Percentiles rank a stretch among this genome's conserved stretches.
phyloP scores from a whole-genome alignment of 2,113 vertebrate genomes.

The Felis catus region F.catus_Fca126_mat1.0 CM031419.1:211343001-211343500 shows the following conservation, averaged over 20 bases:
- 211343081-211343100: accelerated
- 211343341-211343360: background rate
- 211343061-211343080: background rate
- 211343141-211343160: no score
- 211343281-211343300: background rate
- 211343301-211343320: background rate
- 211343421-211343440: background rate
- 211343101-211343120: no score
- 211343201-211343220: no score
- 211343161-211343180: accelerated
- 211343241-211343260: background rate
- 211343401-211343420: background rate
- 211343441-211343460: background rate
- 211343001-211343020: background rate
- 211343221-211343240: background rate
- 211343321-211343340: background rate
- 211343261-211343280: background rate
- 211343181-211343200: background rate
- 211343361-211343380: background rate
- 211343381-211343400: background rate
- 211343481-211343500: background rate
- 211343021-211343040: background rate
- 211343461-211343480: background rate
- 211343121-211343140: background rate
- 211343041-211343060: background rate